Percentiles rank a stretch among this genome's conserved stretches.
Conservation (phyloP, 1,140 invertebrate genomes). For the Conus betulinus region DNA sequence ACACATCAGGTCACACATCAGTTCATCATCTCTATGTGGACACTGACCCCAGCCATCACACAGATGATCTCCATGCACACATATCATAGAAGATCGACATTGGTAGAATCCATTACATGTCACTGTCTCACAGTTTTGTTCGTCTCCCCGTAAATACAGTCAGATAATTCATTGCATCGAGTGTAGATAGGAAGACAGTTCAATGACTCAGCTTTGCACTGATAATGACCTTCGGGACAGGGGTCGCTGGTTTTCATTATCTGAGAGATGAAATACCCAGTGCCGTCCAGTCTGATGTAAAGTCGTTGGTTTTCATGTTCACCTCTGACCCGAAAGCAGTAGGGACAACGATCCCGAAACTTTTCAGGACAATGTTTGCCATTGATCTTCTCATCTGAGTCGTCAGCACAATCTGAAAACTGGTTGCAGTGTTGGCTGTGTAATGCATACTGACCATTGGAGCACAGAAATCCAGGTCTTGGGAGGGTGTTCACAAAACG, state of each 20-base stretch:
- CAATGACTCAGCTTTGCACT: background rate
- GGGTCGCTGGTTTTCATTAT: background rate
- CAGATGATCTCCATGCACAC: constrained; percentile 25
- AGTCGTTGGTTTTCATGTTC: background rate
- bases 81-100: constrained; percentile 22
- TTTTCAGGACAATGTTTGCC: no score
- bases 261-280: background rate
- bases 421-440: no score
- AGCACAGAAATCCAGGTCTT: no score
- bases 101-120: constrained; percentile 30
- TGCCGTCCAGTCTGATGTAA: background rate
- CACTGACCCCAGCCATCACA: constrained; percentile 34
- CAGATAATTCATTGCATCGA: background rate
- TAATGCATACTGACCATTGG: no score
- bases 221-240: background rate
- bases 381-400: no score
- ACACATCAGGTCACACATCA: constrained; percentile 29
- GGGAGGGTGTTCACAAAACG: no score
- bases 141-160: constrained; percentile 9
- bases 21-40: constrained; percentile 41
- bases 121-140: background rate
- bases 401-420: no score
- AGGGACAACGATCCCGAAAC: no score
- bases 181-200: background rate
- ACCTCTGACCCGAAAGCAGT: no score